phyloP scores from a whole-genome alignment of 2,888 invertebrate genomes.

The Eulithis prunata region DNA sequence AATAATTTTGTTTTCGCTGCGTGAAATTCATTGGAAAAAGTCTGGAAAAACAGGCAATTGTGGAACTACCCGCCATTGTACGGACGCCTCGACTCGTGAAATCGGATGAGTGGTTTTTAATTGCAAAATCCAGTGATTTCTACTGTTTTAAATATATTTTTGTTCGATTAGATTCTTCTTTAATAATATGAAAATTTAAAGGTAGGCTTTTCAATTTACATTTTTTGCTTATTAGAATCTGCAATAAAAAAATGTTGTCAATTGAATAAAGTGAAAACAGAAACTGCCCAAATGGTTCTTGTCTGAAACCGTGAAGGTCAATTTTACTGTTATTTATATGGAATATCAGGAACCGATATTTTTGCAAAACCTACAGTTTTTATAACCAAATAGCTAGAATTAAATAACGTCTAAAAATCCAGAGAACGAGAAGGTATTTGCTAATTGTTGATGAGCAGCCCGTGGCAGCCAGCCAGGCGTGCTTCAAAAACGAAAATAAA shows the following conservation, averaged over 20 bases:
- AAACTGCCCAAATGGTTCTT: no score
- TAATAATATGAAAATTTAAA: no score
- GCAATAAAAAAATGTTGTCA: no score
- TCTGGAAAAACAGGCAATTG: constrained; percentile 11
- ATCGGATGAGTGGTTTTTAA: not conserved
- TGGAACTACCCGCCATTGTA: constrained; percentile 11
- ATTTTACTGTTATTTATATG: not conserved
- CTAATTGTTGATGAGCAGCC: constrained; percentile 34
- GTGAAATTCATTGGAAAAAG: constrained; percentile 13
- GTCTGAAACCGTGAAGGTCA: not conserved
- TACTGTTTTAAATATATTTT: no score
- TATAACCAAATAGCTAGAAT: no score
- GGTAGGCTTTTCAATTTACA: no score
- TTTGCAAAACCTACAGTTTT: not conserved
- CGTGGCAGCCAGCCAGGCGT: constrained; percentile 25
- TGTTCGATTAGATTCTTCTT: no score
- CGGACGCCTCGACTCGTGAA: constrained; percentile 1
- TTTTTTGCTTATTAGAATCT: no score
- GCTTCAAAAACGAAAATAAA: constrained; percentile 17
- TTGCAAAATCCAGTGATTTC: not conserved
- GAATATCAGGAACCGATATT: not conserved
- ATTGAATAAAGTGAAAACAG: no score
- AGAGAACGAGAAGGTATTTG: constrained; percentile 8
- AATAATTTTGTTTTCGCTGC: constrained; percentile 13
- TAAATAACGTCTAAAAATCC: constrained; percentile 1